phyloP scores from a whole-genome alignment of 1,140 invertebrate genomes.

The Heterodera carotae region DNA sequence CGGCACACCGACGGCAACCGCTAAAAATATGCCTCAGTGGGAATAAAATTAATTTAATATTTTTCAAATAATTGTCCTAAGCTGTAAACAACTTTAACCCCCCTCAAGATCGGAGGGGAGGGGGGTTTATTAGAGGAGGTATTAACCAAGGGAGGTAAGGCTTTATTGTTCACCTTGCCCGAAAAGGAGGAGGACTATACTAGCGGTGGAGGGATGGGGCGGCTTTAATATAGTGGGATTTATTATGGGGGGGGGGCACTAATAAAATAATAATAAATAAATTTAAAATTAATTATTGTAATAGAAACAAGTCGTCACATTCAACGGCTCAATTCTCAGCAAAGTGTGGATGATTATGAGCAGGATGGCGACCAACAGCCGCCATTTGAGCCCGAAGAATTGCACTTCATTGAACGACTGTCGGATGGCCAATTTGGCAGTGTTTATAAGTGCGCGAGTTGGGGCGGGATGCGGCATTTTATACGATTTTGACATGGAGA shows the following conservation, averaged over 20 bases:
- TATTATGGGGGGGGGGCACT: too few species aligned
- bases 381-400: slow-evolving; percentile 50
- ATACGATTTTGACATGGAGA: neutral
- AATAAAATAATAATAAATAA: slow-evolving; percentile 1
- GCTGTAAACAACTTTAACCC: too few species aligned
- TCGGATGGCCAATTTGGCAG: slow-evolving; percentile 66
- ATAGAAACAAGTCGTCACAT: neutral
- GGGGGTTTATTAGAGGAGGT: too few species aligned
- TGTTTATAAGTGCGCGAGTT: slow-evolving; percentile 58
- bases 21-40: slow-evolving; percentile 34
- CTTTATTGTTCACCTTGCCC: too few species aligned
- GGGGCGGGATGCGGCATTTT: neutral
- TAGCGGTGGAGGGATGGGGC: too few species aligned
- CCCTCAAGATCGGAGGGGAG: too few species aligned
- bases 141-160: too few species aligned
- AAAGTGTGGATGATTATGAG: neutral
- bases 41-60: too few species aligned
- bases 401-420: slow-evolving; percentile 60
- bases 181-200: too few species aligned
- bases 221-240: too few species aligned
- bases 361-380: neutral
- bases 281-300: neutral
- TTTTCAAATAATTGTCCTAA: too few species aligned
- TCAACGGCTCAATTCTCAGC: neutral
- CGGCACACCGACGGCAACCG: slow-evolving; percentile 21